Percentiles rank a stretch among this genome's conserved stretches.
Evolutionary conservation across 2,888 invertebrate species (phyloP).

Genomic region (Axea sp.): DNA sequence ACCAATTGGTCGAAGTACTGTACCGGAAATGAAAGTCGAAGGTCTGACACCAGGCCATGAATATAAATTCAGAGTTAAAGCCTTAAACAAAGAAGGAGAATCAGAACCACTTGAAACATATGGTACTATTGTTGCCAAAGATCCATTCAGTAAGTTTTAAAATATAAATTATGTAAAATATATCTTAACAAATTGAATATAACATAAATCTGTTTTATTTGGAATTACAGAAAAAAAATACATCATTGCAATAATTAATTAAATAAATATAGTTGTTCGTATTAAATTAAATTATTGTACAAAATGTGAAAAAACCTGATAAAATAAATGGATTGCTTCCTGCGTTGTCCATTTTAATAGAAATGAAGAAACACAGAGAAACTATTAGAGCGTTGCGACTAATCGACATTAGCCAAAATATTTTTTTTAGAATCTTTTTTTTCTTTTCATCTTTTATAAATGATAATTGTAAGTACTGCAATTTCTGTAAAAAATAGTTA

Average conservation of each 20-base stretch:
- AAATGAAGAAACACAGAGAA: slow-evolving; percentile 82
- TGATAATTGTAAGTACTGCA: slow-evolving; percentile 81
- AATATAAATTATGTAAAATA: too few species aligned
- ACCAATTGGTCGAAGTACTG: slow-evolving; percentile 90
- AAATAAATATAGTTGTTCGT: too few species aligned
- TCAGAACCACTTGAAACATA: slow-evolving; percentile 93
- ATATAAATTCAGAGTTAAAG: slow-evolving; percentile 96
- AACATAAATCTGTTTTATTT: too few species aligned
- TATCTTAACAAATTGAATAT: too few species aligned
- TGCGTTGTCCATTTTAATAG: slow-evolving; percentile 77
- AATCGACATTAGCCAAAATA: slow-evolving; percentile 87
- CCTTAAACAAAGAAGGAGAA: slow-evolving; percentile 96
- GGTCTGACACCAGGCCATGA: slow-evolving; percentile 94
- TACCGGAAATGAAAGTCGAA: slow-evolving; percentile 92
- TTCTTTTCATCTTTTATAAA: slow-evolving; percentile 68
- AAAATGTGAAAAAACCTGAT: too few species aligned
- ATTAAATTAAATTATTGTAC: too few species aligned
- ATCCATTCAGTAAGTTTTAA: slow-evolving; percentile 89
- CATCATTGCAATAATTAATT: too few species aligned
- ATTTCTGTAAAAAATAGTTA: too few species aligned
- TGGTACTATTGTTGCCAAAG: slow-evolving; percentile 90
- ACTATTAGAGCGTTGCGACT: slow-evolving; percentile 90
- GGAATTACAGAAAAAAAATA: too few species aligned
- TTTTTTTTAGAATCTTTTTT: slow-evolving; percentile 80
- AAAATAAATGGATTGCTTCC: slow-evolving; percentile 83